Base-by-base conservation (phyloP, 2,113 vertebrate species). In the Heterotilapia buettikoferi region DNA sequence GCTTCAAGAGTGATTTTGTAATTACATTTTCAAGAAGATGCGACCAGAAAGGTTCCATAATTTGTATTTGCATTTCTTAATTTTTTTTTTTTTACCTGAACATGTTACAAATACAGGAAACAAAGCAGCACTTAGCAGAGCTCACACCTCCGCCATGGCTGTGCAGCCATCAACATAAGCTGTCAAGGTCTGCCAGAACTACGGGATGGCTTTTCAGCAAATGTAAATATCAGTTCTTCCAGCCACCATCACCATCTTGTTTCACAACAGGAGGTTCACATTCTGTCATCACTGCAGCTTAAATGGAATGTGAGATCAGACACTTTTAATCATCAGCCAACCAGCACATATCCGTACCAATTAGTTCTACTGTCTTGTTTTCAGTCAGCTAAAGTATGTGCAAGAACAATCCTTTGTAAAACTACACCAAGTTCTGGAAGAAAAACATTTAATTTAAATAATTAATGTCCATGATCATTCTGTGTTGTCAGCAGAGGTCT, bases 201-300 rank as follows among this genome's bases (percentile, higher is more conserved):
- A 14, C 79, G 56, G 85, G 76, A 47, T 84, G 19, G 85, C 80
- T 80, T 63, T 45, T 33, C 76, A 63, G 40, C 53, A 10, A 57
- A 66, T 71, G 79, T 80, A 10, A 59, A 83, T 84, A 68, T 83
- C 68, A 81, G 21, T 9, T 80, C 36, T 36, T 76, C 24, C 26
- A 85, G 76, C 85, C 50, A 71, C 29, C 31, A 52, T 90, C 79
- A 88, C 54, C 83, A 87, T 78, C 92, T 83, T 82, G 71, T 86
- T 85, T 89, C 89, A 50, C 91, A 81, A 31, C 86, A 53, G 90
- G 92, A 85, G 61, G n/a, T 82, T 89, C 76, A 50, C 14, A 57
- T 57, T 83, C 76, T 90, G 90, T 88, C 89, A 76, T 6, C n/a
- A 12, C 76, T 81, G 86, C 83, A 56, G 83, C 52, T 57, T 81